These are phyloP conservation scores for Ptychochromis oligacanthus DNA, from an alignment of 2,113 vertebrate genomes.

Conservation along the genomic window DNA sequence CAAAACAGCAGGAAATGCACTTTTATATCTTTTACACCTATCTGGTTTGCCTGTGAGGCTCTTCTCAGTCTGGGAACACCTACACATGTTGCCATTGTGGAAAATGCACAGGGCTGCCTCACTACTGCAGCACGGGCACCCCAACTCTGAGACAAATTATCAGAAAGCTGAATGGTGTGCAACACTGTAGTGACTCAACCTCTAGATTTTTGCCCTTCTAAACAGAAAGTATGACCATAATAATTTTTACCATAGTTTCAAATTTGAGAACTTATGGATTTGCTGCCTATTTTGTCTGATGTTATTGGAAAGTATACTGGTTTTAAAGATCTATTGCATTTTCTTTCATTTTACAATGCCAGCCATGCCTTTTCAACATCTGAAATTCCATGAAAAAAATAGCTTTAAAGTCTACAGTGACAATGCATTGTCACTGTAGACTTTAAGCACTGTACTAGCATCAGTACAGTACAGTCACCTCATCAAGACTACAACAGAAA, in stretches of 20 bases:
- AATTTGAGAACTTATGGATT: too few relatives aligned
- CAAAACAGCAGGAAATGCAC: constrained; percentile 58
- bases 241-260: too few relatives aligned
- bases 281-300: neutral
- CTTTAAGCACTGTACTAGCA: too few relatives aligned
- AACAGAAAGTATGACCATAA: neutral
- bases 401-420: neutral
- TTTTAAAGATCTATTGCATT: neutral
- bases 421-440: too few relatives aligned
- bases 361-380: neutral
- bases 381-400: neutral
- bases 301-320: neutral
- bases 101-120: neutral
- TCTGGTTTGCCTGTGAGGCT: constrained; percentile 33
- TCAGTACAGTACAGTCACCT: neutral
- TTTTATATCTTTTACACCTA: constrained; percentile 53
- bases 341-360: neutral
- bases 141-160: neutral
- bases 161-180: neutral
- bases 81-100: constrained; percentile 13
- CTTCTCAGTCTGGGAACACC: constrained; percentile 43
- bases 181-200: neutral
- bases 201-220: neutral
- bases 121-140: neutral
- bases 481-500: neutral